A percentile compares a stretch with the other conserved stretches of the same genome.
Evolutionary conservation across 2,797 vertebrate species (phyloP).

Genomic region (Fratercula arctica): DNA sequence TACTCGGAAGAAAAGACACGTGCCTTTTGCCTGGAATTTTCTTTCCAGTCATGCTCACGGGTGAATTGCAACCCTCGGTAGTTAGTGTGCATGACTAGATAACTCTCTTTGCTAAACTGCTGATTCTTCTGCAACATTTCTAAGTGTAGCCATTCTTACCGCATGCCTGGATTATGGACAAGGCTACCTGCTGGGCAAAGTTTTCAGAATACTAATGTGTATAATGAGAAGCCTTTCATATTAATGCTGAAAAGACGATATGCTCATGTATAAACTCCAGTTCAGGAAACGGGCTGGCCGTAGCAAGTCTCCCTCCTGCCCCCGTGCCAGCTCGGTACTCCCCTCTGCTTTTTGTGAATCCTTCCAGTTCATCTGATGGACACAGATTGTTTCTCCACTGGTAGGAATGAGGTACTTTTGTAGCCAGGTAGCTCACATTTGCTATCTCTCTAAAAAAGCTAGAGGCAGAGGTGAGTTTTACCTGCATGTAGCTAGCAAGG

Average conservation of each 20-base stretch:
- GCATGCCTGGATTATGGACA: neutral
- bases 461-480: neutral
- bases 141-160: neutral
- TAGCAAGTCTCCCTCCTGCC: neutral
- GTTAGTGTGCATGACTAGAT: neutral
- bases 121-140: neutral
- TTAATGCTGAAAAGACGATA: neutral
- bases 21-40: neutral
- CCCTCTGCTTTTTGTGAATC: neutral
- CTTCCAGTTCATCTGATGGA: neutral
- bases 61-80: neutral
- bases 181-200: neutral
- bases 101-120: neutral
- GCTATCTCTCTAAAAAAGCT: neutral
- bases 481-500: neutral
- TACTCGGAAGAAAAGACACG: neutral
- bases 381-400: neutral
- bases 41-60: neutral
- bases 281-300: neutral
- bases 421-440: neutral
- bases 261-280: neutral
- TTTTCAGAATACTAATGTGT: neutral
- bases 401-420: neutral
- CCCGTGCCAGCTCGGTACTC: neutral
- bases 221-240: neutral